Evolutionary conservation across 2,113 vertebrate genomes (phyloP), one percentile per base, ranked within the genome.

Genomic region (Percina caprodes): DNA sequence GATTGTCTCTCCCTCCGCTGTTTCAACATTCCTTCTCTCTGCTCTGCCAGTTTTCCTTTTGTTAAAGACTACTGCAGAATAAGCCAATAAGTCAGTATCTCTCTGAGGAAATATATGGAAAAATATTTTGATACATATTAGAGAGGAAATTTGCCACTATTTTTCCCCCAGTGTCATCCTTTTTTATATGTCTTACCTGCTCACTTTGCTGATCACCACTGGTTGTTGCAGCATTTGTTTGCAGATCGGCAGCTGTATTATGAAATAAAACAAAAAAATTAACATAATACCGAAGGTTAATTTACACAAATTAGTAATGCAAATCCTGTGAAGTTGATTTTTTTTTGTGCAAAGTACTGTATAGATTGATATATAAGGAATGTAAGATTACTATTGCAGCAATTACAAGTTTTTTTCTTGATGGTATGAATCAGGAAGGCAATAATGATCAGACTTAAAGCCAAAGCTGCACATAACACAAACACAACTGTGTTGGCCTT

Each of bases 231-330:
- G 24, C 3, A 11, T 59, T 46, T 77, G 33, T 58, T 74, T 58
- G 0, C 23, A 24, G 26, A 39, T 15, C 19, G 0, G 45, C 42
- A 67, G 7, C 46, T 70, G n/a, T 6, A 3, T 35, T 3, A 12
- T n/a, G 12, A 67, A 42, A 78, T 6, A 42, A 77, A 8, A 35
- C 12, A 61, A 0, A 42, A 42, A 14, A 51, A 67, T 0, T 33
- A 14, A 19, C 0, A 2, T 52, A 4, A 56, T 10, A 0, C 8
- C 16, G 42, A 4, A 2, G 0, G 0, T 21, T 51, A 4, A 0
- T 48, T 68, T 10, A 23, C 46, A 63, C 1, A 56, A 18, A 24
- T 16, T 14, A 62, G 15, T 46, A 16, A 62, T 18, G 2, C 12
- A 21, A 49, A 49, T 59, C 2, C 4, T 12, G 23, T 24, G 4